A percentile compares a stretch with the other conserved stretches of the same genome.
These are phyloP conservation scores for Catostomus latipinnis DNA, from an alignment of 2,797 vertebrate species.

Conservation along the genomic window DNA sequence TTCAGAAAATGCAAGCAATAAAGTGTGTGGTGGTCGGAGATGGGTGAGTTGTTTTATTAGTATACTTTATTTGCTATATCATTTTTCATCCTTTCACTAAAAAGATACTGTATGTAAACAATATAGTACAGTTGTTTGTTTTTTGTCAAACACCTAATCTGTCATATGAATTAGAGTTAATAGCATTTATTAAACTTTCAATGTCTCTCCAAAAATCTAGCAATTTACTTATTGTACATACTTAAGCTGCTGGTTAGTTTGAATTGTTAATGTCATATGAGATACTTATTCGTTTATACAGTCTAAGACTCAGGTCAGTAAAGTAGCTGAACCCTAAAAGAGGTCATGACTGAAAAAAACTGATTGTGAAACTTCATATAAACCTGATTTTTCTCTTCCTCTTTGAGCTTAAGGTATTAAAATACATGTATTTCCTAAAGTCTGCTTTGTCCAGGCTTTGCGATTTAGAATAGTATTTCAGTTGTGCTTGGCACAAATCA, in stretches of 20 bases:
- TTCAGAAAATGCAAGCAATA: slow-evolving; percentile 64
- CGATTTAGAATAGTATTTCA: background rate
- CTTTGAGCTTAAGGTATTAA: background rate
- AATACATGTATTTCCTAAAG: background rate
- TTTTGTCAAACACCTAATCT: background rate
- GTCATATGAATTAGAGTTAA: background rate
- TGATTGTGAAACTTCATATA: background rate
- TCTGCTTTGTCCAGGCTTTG: background rate
- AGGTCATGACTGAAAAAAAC: background rate
- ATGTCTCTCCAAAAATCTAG: background rate
- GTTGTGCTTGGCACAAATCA: slow-evolving; percentile 3
- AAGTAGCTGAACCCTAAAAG: background rate
- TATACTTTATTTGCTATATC: background rate
- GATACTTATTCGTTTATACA: background rate
- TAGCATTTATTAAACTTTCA: background rate
- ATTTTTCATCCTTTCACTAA: background rate
- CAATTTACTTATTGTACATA: background rate
- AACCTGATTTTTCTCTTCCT: background rate
- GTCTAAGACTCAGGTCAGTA: background rate
- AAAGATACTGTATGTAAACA: background rate
- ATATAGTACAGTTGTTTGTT: background rate
- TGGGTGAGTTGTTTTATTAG: slow-evolving; percentile 50
- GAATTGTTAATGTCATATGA: slow-evolving; percentile 18
- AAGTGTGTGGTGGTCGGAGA: slow-evolving; percentile 68
- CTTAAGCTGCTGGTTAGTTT: background rate